Percentiles rank a stretch among this genome's conserved stretches.
phyloP scores from a whole-genome alignment of 2,888 invertebrate genomes.

The Orchesella flavescens region DNA sequence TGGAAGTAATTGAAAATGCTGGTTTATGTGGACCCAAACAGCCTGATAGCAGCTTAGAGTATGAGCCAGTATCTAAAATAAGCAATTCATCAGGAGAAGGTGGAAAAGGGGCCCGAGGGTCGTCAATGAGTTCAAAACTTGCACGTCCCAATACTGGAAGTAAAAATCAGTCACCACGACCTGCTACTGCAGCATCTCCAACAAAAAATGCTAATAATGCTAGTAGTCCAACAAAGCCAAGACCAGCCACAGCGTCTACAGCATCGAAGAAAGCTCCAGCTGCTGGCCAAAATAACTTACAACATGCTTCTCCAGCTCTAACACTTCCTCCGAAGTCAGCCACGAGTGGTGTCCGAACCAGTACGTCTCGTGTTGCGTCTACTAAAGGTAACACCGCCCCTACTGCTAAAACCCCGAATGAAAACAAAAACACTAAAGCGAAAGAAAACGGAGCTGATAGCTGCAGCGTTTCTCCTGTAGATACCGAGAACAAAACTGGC shows the following conservation, averaged over 20 bases:
- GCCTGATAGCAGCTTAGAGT: conserved; percentile 1
- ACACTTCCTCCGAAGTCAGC: conserved; percentile 53
- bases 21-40: conserved; percentile 50
- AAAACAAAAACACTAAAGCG: conserved; percentile 42
- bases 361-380: conserved; percentile 55
- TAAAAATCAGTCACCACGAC: conserved; percentile 4
- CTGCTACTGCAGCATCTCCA: conserved; percentile 25
- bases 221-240: conserved; percentile 19
- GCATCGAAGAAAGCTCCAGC: conserved; percentile 46
- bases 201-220: background rate
- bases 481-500: conserved; percentile 36
- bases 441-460: conserved; percentile 38
- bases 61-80: conserved; percentile 1
- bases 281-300: conserved; percentile 39
- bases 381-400: conserved; percentile 50
- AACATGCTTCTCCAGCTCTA: conserved; percentile 24
- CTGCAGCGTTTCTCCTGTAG: conserved; percentile 39
- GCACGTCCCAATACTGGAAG: conserved; percentile 3
- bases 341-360: conserved; percentile 41
- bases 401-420: conserved; percentile 46
- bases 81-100: conserved; percentile 30
- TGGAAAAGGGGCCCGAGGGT: background rate
- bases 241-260: conserved; percentile 41
- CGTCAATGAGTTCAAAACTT: conserved; percentile 6
- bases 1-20: conserved; percentile 49